Conservation (phyloP, 2,113 vertebrate genomes). For the Paracanthobrama guichenoti region DNA sequence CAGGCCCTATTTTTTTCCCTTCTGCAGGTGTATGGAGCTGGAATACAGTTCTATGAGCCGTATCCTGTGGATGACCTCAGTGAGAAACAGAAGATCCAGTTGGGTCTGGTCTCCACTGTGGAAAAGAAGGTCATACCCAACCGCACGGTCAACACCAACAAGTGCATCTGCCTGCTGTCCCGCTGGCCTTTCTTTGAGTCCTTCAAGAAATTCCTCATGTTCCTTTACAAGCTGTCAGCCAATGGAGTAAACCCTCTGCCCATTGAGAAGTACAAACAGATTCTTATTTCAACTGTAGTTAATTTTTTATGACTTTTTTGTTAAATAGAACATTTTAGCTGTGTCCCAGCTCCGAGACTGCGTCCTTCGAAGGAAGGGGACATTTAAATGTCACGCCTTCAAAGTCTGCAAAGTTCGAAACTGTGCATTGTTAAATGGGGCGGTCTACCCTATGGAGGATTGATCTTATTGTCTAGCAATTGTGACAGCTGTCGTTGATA, state of each 20-base stretch:
- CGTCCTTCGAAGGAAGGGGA: too few species aligned
- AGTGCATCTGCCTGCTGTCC: constrained; percentile 97
- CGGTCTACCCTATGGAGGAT: too few species aligned
- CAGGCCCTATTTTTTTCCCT: not conserved
- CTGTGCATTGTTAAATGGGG: too few species aligned
- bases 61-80: constrained; percentile 83
- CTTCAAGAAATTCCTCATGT: constrained; percentile 95
- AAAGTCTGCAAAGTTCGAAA: too few species aligned
- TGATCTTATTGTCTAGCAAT: too few species aligned
- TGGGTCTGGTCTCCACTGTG: constrained; percentile 89
- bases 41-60: constrained; percentile 96
- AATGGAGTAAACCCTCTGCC: constrained; percentile 95
- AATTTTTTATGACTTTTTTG: not conserved
- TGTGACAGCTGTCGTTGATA: too few species aligned
- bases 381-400: too few species aligned
- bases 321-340: not conserved
- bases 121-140: constrained; percentile 87
- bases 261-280: constrained; percentile 89
- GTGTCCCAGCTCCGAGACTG: too few species aligned
- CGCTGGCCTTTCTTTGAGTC: constrained; percentile 98
- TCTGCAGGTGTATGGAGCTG: constrained; percentile 91
- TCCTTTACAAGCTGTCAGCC: constrained; percentile 95
- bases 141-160: constrained; percentile 91
- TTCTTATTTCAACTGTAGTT: not conserved
- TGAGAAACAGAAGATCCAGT: constrained; percentile 91